Percentiles rank a stretch among this genome's conserved stretches.
These are phyloP conservation scores for Aleiodes alternator DNA, from an alignment of 2,888 invertebrate genomes.

Conservation along the genomic window DNA sequence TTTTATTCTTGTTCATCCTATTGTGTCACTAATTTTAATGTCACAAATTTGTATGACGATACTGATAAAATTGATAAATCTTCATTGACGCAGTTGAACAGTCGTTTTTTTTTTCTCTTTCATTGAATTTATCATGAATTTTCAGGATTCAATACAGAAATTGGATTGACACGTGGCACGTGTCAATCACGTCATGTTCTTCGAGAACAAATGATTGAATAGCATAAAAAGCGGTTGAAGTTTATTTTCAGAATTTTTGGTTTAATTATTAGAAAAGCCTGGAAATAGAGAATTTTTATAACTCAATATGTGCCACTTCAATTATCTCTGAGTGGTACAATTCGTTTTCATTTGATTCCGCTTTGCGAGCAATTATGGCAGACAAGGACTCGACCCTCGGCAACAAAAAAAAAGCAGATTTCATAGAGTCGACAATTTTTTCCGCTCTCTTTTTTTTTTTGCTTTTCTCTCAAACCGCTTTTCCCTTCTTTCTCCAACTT, in stretches of 20 bases:
- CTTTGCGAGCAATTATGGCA: slow-evolving; percentile 12
- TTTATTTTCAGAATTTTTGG: background rate
- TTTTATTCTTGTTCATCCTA: too few relatives aligned
- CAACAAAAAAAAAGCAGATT: background rate
- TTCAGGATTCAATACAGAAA: too few relatives aligned
- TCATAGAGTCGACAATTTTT: slow-evolving; percentile 8
- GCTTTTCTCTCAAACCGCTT: background rate
- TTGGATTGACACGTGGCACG: too few relatives aligned
- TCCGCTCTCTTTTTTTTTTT: background rate
- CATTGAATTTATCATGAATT: too few relatives aligned
- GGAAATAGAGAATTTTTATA: background rate
- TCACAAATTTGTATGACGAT: too few relatives aligned
- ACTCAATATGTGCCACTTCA: slow-evolving; percentile 6
- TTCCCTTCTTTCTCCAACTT: background rate
- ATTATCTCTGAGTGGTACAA: slow-evolving; percentile 23
- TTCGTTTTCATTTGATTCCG: slow-evolving; percentile 10
- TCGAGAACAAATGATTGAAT: background rate
- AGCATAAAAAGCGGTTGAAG: background rate
- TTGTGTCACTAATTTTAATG: too few relatives aligned
- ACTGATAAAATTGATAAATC: too few relatives aligned
- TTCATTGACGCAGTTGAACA: too few relatives aligned
- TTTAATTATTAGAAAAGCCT: background rate
- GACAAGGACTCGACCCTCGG: slow-evolving; percentile 12
- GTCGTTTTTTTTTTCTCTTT: too few relatives aligned
- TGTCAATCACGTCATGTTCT: too few relatives aligned